These are phyloP conservation scores for Capreolus pygargus DNA, from an alignment of 2,113 vertebrate genomes.

Conservation along the genomic window DNA sequence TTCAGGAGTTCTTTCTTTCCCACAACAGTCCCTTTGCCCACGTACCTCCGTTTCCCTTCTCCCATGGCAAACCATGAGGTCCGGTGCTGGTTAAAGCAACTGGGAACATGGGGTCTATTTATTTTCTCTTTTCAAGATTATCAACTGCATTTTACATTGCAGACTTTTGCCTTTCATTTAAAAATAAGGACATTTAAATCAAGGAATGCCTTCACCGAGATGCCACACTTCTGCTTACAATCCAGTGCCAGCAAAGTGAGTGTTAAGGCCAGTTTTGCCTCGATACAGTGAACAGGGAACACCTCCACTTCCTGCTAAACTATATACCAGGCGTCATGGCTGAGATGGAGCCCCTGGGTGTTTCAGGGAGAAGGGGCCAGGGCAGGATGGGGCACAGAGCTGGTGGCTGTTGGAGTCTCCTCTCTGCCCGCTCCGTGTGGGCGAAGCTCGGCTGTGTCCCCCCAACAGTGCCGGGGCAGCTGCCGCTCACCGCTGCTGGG, in stretches of 20 bases:
- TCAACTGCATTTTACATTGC: background rate
- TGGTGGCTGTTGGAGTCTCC: background rate
- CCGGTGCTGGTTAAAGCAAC: background rate
- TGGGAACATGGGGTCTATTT: background rate
- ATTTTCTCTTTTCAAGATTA: background rate
- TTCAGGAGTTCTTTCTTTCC: background rate
- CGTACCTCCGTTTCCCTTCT: rapidly evolving
- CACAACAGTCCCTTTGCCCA: background rate
- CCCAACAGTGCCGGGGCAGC: background rate
- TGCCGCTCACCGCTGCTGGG: background rate
- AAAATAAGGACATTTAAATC: background rate
- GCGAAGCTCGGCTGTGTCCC: background rate
- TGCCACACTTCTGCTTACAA: background rate
- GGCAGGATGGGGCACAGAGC: background rate
- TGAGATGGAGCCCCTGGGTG: background rate
- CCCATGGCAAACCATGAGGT: background rate
- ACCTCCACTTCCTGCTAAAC: background rate
- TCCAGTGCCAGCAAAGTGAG: background rate
- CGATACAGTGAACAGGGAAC: background rate
- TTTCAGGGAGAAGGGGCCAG: background rate
- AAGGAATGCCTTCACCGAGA: background rate
- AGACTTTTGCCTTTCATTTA: background rate
- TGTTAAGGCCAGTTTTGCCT: background rate
- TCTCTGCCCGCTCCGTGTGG: background rate
- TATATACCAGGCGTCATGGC: background rate